Evolutionary conservation across 30 jellyfish, hydroid and myxozoan genomes (phyloP), one percentile per base, ranked within the genome.

Genomic region (Cassiopea xamachana): DNA sequence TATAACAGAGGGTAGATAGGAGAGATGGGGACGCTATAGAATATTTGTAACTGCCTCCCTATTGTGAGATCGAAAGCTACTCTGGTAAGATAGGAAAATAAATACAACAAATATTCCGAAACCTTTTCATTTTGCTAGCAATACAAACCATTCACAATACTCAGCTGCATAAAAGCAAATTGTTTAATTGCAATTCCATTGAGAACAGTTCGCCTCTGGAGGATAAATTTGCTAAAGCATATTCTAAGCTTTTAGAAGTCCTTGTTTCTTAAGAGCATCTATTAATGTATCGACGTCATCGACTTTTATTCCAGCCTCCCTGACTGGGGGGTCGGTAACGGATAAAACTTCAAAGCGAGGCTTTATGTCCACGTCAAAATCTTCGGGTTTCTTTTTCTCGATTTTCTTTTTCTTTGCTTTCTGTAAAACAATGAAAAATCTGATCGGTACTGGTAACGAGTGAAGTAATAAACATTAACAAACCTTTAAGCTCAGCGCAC

Each of bases 381-480:
- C 99, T 2, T 73, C 97, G 15, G 93, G 94, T 58, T 87, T 92
- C 77, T 79, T 79, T 84, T 91, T 92, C 61, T 81, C 98, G 9
- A 96, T 82, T 77, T 96, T 96, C 91, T 96, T 96, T 91, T 96
- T 96, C 83, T 96, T 96, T 58, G 99, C 99, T 96, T 96, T 96
- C 99, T 96, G 85, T 72, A 27, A 27, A 27, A 55, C 64, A 10
- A 55, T 3, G 12, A 55, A 10, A 3, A 55, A 3, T 55, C 64
- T 55, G 64, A 55, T 55, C 64, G 64, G 64, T 55, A 10, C 10
- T 55, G 12, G 64, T 3, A 55, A 55, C 7, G 64, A 55, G 12
- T 55, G 64, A 10, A 10, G 64, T 55, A 3, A 6, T 55, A 55
- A 10, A 10, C 12, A 55, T 55, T 55, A 27, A 27, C 39, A 27